These are phyloP conservation scores for Strix uralensis DNA, from an alignment of 2,113 vertebrate species.

Conservation along the genomic window DNA sequence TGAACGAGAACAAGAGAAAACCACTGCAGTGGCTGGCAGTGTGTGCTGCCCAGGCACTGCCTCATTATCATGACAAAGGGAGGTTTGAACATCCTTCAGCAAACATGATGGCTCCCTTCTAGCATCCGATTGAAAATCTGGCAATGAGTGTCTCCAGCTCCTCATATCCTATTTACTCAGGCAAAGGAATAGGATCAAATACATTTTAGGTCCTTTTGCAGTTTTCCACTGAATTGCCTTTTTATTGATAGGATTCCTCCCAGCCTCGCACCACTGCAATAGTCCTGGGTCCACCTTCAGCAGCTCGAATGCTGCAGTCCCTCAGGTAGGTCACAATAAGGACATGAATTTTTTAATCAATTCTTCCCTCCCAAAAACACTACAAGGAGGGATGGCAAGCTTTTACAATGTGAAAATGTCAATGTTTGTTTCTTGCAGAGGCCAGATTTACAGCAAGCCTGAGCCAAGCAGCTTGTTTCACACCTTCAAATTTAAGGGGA, in stretches of 20 bases:
- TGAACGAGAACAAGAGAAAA: background rate
- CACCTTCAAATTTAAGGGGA: constrained; percentile 39
- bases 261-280: background rate
- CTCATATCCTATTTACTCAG: background rate
- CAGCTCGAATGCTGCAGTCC: background rate
- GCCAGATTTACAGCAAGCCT: constrained; percentile 17
- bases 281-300: background rate
- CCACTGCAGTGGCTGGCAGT: constrained; percentile 28
- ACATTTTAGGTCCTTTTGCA: background rate
- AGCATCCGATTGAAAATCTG: background rate
- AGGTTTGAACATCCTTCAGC: constrained; percentile 20
- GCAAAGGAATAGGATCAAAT: background rate
- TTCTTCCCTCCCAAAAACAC: background rate
- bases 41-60: constrained; percentile 11
- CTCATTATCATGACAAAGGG: constrained; percentile 42
- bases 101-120: background rate
- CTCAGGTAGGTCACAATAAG: background rate
- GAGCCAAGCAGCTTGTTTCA: constrained; percentile 56
- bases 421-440: constrained; percentile 30
- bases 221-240: background rate
- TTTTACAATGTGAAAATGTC: background rate
- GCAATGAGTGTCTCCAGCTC: background rate
- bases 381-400: background rate
- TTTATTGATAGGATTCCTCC: background rate
- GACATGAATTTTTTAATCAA: background rate